phyloP scores from a whole-genome alignment of 2,888 invertebrate species.

The Erebia ligea region DNA sequence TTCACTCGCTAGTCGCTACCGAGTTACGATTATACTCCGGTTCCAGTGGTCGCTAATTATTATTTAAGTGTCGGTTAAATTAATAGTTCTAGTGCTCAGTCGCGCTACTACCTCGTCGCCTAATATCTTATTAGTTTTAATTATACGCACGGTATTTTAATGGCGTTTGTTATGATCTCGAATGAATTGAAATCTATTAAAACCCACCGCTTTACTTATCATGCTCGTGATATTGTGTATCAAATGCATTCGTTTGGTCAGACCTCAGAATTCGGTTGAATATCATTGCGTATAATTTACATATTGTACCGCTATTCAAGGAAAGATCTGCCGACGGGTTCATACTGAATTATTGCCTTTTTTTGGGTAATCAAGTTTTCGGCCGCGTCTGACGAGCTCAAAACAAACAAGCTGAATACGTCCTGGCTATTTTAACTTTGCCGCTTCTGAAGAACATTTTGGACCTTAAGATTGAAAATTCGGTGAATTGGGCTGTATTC shows the following conservation, averaged over 20 bases:
- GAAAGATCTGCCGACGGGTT: constrained; percentile 60
- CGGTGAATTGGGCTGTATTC: constrained; percentile 30
- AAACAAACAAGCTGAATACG: constrained; percentile 68
- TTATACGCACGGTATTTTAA: constrained; percentile 7
- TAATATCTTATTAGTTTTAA: constrained; percentile 21
- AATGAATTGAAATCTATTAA: not conserved
- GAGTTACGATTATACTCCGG: constrained; percentile 60
- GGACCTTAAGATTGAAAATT: constrained; percentile 43
- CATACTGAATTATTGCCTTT: constrained; percentile 68
- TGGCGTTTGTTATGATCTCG: constrained; percentile 16
- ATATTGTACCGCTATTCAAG: constrained; percentile 77
- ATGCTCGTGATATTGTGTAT: not conserved
- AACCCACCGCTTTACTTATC: not conserved
- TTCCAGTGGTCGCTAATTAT: constrained; percentile 74
- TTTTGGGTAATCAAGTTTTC: constrained; percentile 74
- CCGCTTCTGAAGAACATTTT: constrained; percentile 42
- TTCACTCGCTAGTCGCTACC: constrained; percentile 51
- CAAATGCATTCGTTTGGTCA: constrained; percentile 48
- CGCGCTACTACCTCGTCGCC: constrained; percentile 58
- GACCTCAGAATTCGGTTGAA: constrained; percentile 56
- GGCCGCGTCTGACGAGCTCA: constrained; percentile 62
- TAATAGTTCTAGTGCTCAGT: constrained; percentile 62
- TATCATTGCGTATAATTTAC: constrained; percentile 67
- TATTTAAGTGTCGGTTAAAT: constrained; percentile 75
- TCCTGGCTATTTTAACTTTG: constrained; percentile 52